Base-by-base conservation (phyloP, 2,888 invertebrate genomes). In the Mesoligia furuncula region DNA sequence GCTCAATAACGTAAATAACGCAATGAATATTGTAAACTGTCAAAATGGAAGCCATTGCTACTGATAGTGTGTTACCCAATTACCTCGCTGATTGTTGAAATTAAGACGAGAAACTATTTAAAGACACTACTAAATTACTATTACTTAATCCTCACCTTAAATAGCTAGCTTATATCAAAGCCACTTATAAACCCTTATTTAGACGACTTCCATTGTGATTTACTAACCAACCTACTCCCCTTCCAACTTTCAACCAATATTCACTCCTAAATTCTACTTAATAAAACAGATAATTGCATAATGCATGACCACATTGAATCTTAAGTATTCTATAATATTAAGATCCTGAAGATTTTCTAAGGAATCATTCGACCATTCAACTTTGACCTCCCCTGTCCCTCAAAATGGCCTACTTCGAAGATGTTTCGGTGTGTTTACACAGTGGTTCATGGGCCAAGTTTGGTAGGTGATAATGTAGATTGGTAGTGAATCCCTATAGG, bases 391-490 rank as follows among this genome's bases (percentile, higher is more conserved):
- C 71, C 39, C 6, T 65, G 64, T 48, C 54, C 61, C 76, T 69
- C 68, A 61, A 75, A 77, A 77, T 66, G 51, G 66, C 6, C 4
- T 64, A 20, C 65, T 54, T 42, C 0, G n/a, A 1, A 24, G 54
- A 36, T 31, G 39, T 77, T n/a, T 69, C 62, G 85, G 85, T 85
- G 81, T 76, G 84, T 87, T 91, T 87, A 80, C 74, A 80, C 84
- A 75, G 79, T 72, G 61, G 80, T 77, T 77, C 85, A 90, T 87
- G 87, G 95, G 92, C 92, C 95, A 93, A 89, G 92, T 90, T 90
- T 92, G 88, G 92, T 90, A 92, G 93, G 95, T 95, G 95, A 94
- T 94, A 95, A 95, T 93, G 92, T 92, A 92, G 91, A 89, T 91
- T 85, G 85, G 88, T 89, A 88, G 91, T 91, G 91, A 91, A 92